phyloP scores from a whole-genome alignment of 2,888 invertebrate species.

The Mechanitis mazaeus region DNA sequence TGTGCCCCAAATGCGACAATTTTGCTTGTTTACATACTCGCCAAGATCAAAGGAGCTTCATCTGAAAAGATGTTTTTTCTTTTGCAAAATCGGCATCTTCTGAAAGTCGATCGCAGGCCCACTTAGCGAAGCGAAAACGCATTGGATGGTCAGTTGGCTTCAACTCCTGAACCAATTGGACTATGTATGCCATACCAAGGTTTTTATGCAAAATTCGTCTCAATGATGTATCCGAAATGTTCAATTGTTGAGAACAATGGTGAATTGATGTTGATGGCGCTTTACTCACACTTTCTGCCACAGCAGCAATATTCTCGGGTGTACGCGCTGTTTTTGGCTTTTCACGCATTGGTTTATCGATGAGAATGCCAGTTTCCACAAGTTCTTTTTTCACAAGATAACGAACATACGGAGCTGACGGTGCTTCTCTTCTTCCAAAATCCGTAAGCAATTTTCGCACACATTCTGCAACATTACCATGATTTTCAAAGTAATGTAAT shows the following conservation, averaged over 20 bases:
- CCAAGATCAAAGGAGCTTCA: too few relatives aligned
- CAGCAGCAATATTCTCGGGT: conserved; percentile 27
- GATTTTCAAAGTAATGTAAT: conserved; percentile 19
- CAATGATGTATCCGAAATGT: conserved; percentile 27
- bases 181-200: conserved; percentile 26
- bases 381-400: conserved; percentile 18
- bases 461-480: conserved; percentile 22
- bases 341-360: conserved; percentile 24
- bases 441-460: conserved; percentile 20
- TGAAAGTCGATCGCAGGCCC: too few relatives aligned
- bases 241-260: conserved; percentile 28
- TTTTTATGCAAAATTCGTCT: conserved; percentile 30
- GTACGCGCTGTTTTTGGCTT: conserved; percentile 7
- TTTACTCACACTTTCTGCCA: neutral
- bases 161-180: conserved; percentile 20
- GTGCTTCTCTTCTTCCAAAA: conserved; percentile 20
- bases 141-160: too few relatives aligned
- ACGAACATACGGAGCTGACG: conserved; percentile 21
- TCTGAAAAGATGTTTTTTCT: too few relatives aligned
- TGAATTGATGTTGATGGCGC: neutral
- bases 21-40: conserved; percentile 11
- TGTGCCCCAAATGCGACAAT: conserved; percentile 23
- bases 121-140: too few relatives aligned
- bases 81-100: too few relatives aligned
- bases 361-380: conserved; percentile 20